These are phyloP conservation scores for Delphinus delphis DNA, from an alignment of 2,113 vertebrate species.

Conservation along the genomic window DNA sequence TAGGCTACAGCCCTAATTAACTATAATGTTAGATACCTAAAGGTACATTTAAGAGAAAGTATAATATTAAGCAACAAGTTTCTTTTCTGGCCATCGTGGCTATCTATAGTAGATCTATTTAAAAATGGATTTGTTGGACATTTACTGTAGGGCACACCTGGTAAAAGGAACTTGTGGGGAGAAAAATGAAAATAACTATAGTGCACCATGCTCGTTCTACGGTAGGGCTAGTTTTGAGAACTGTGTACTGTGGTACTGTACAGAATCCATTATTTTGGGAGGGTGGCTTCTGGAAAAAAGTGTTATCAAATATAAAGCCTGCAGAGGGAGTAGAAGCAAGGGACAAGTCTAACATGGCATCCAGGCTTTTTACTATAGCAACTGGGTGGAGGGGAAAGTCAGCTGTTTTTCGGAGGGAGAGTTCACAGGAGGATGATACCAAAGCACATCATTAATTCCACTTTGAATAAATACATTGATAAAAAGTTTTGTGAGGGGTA, in stretches of 20 bases:
- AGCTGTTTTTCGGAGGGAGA: background rate
- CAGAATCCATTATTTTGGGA: background rate
- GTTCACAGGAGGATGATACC: background rate
- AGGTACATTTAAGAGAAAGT: background rate
- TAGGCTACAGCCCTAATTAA: background rate
- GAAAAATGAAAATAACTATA: background rate
- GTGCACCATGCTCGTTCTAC: background rate
- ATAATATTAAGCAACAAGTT: background rate
- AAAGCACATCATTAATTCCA: background rate
- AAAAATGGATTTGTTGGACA: background rate
- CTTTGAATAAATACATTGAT: background rate
- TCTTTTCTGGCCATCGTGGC: background rate
- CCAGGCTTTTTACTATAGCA: background rate
- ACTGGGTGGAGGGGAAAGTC: background rate
- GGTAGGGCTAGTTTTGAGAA: background rate
- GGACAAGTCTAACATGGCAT: background rate
- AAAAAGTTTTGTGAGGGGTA: background rate
- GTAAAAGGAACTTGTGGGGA: background rate
- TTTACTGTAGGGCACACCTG: background rate
- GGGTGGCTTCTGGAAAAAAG: background rate
- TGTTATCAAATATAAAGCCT: background rate
- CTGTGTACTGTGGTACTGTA: background rate
- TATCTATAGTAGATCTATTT: background rate
- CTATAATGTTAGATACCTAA: background rate
- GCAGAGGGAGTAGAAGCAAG: background rate